Conservation (phyloP, 2,888 invertebrate genomes). For the Cecidostiba fungosa region DNA sequence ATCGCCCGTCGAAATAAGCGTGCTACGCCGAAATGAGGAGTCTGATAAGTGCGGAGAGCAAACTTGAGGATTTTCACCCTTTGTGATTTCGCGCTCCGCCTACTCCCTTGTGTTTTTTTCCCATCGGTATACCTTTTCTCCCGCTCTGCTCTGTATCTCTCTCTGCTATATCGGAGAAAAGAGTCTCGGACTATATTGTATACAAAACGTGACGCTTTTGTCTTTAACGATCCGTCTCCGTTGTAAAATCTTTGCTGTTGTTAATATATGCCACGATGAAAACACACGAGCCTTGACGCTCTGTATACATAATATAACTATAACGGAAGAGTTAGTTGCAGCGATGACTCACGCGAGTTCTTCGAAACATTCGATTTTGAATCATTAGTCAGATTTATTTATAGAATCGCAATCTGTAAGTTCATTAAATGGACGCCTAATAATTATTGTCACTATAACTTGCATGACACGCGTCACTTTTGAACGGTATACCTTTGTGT, state of each 20-base stretch:
- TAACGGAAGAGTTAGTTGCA: neutral
- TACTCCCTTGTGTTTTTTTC: conserved; percentile 10
- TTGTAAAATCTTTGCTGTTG: neutral
- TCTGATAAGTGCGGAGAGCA: neutral
- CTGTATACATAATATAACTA: neutral
- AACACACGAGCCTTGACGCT: neutral
- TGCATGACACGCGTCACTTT: too few species aligned
- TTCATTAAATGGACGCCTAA: neutral
- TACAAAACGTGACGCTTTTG: neutral
- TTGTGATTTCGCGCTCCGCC: neutral
- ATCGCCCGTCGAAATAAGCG: neutral
- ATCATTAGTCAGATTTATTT: neutral
- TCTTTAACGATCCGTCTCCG: neutral
- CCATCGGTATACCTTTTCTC: neutral
- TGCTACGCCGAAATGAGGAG: neutral
- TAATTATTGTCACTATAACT: neutral
- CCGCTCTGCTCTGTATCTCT: neutral
- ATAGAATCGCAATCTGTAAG: neutral
- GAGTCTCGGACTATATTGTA: neutral
- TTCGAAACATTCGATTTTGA: neutral
- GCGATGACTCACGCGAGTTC: neutral
- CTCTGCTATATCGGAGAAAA: too few species aligned
- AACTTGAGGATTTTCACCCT: neutral
- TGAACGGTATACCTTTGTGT: neutral
- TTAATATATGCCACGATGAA: neutral